Base-by-base conservation (phyloP, 2,888 invertebrate genomes). In the Drosophila neutralis region DNA sequence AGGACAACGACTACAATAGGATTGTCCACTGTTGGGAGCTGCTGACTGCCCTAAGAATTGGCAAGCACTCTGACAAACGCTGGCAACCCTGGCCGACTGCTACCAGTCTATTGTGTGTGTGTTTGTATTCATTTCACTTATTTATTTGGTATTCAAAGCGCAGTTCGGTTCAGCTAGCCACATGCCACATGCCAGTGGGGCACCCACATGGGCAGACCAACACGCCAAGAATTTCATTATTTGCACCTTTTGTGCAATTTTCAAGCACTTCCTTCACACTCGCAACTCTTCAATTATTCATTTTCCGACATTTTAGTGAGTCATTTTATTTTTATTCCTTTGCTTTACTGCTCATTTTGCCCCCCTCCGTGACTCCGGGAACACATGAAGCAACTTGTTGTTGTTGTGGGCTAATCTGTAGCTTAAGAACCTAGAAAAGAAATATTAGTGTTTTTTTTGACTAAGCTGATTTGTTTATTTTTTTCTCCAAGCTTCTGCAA, bases 91-190 rank as follows among this genome's bases (percentile, higher is more conserved):
- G 45, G 7, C 31, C 15, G 0, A 24, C 36, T 38, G 13, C 54
- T 27, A 15, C 38, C n/a, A 40, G 31, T 15, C 40, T 21, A 7
- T 56, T 38, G 27, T 54, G 4, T 21, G 29, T 53, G 48, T 48
- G 21, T 24, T 53, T 54, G 65, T 85, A 87, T 85, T 88, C 86
- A 83, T 85, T 85, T 85, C 69, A 80, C 83, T 87, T 85, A 80
- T 89, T 89, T 89, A 86, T 80, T 85, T 85, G 86, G 90, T 89
- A 85, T 85, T 85, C 85, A 85, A 85, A 89, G 88, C 85, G 88
- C 88, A 80, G 80, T 72, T 76, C 69, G 66, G 65, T 59, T 59
- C 71, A 67, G 66, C 70, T 54, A 65, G 68, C 68, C 78, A 54
- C 70, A 29, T 57, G 53, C 60, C 67, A 49, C 73, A 29, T 65